Evolutionary conservation across 2,113 vertebrate genomes (phyloP), one percentile per base, ranked within the genome.

Genomic region (Ariopsis seemanni): DNA sequence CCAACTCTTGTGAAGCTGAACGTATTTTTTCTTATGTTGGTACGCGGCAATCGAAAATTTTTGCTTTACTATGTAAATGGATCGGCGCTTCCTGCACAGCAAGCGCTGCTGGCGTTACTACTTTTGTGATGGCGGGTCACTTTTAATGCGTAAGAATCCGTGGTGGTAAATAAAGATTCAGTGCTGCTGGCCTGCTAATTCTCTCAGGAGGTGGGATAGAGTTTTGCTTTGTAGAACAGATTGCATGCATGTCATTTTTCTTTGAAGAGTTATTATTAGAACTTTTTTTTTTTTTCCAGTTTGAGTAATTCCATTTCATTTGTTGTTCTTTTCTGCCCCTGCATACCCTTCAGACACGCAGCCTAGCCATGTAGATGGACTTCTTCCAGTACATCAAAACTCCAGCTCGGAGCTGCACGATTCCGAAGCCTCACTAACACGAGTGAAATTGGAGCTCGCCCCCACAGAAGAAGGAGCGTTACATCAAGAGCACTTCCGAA

Each of bases 391-490:
- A 27, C 69, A 58, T 25, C 69, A 85, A 74, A 74, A 15, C 69
- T 22, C 27, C 69, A 42, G 83, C 67, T 71, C 65, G 62, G 79
- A 52, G 52, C 57, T 22, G 12, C 25, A 50, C 18, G 52, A 48
- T 11, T 86, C 80, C 55, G 34, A 83, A 55, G 25, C 55, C 30
- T 78, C 84, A 67, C 22, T 86, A 86, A 77, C 82, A 27, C 57
- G 30, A 58, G 57, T 89, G 69, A 82, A 89, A 14, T 5, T 83
- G 58, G 69, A 89, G 48, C 57, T 83, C 12, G 30, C 84, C 7
- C 42, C 58, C 18, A 74, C 50, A 53, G 7, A 86, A 57, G 82
- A 71, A 15, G 34, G 17, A 1, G 52, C 15, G 0, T 14, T 58
- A 5, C 57, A 58, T 58, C 57, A 58, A 58, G 57, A 58, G 57